Evolutionary conservation across 2,888 invertebrate species (phyloP).

Genomic region (Amiota mariae): DNA sequence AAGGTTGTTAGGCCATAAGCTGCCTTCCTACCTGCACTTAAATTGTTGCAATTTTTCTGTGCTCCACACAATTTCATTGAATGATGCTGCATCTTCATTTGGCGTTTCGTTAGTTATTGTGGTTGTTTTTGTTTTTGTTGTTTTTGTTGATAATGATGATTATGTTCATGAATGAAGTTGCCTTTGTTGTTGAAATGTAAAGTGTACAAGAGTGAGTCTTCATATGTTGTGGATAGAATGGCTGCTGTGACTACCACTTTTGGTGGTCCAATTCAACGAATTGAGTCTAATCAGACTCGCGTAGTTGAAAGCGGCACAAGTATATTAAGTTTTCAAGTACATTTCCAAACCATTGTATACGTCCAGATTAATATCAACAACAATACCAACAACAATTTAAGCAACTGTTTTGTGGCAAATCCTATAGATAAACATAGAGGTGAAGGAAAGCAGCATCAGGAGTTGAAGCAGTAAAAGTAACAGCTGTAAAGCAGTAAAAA

Average conservation of each 20-base stretch:
- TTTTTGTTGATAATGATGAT: slow-evolving; percentile 29
- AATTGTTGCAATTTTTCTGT: slow-evolving; percentile 24
- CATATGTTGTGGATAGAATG: slow-evolving; percentile 41
- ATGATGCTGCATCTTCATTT: neutral
- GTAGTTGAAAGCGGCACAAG: slow-evolving; percentile 55
- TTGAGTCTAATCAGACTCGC: slow-evolving; percentile 65
- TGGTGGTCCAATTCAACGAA: slow-evolving; percentile 67
- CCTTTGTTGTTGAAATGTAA: neutral
- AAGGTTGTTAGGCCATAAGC: neutral
- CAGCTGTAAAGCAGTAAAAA: neutral
- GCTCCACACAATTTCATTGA: slow-evolving; percentile 1
- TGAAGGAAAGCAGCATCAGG: neutral
- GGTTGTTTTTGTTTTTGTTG: slow-evolving; percentile 48
- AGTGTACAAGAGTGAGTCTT: neutral
- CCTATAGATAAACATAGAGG: no score
- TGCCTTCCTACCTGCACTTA: slow-evolving; percentile 8
- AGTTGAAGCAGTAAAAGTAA: neutral
- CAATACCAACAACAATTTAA: neutral
- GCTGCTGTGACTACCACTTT: slow-evolving; percentile 49
- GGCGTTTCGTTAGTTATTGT: neutral
- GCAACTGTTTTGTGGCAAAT: slow-evolving; percentile 11
- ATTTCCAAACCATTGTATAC: no score
- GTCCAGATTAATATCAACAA: neutral
- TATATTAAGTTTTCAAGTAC: slow-evolving; percentile 60
- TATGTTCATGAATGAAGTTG: slow-evolving; percentile 44